These are phyloP conservation scores for Leptopilina boulardi DNA, from an alignment of 1,140 invertebrate genomes.

Conservation along the genomic window DNA sequence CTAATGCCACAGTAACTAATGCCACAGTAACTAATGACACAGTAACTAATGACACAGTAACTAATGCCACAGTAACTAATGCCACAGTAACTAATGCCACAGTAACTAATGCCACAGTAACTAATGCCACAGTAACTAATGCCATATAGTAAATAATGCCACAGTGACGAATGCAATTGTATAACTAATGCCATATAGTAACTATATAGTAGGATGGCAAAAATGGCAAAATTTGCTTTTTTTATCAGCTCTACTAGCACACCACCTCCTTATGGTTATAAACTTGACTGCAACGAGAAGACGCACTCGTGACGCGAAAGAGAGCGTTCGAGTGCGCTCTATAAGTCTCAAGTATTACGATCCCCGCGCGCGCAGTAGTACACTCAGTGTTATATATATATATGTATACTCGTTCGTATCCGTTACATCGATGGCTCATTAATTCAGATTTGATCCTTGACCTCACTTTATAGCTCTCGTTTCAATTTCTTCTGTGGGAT, in stretches of 20 bases:
- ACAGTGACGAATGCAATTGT: too few relatives aligned
- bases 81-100: too few relatives aligned
- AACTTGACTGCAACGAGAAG: conserved; percentile 16
- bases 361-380: conserved; percentile 4
- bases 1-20: too few relatives aligned
- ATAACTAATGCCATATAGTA: too few relatives aligned
- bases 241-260: background rate
- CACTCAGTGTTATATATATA: too few relatives aligned
- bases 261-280: background rate
- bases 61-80: too few relatives aligned
- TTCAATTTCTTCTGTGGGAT: conserved; percentile 20
- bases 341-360: conserved; percentile 26
- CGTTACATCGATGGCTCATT: conserved; percentile 18
- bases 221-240: conserved; percentile 9
- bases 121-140: too few relatives aligned
- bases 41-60: too few relatives aligned
- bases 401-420: conserved; percentile 25
- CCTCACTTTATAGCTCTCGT: conserved; percentile 39
- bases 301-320: conserved; percentile 7
- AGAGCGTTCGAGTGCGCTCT: conserved; percentile 4
- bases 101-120: too few relatives aligned
- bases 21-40: too few relatives aligned
- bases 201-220: too few relatives aligned
- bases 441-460: conserved; percentile 22
- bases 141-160: too few relatives aligned